These are phyloP conservation scores for Crossaster papposus DNA, from an alignment of 53 echinoderm and acorn worm species.

Conservation along the genomic window DNA sequence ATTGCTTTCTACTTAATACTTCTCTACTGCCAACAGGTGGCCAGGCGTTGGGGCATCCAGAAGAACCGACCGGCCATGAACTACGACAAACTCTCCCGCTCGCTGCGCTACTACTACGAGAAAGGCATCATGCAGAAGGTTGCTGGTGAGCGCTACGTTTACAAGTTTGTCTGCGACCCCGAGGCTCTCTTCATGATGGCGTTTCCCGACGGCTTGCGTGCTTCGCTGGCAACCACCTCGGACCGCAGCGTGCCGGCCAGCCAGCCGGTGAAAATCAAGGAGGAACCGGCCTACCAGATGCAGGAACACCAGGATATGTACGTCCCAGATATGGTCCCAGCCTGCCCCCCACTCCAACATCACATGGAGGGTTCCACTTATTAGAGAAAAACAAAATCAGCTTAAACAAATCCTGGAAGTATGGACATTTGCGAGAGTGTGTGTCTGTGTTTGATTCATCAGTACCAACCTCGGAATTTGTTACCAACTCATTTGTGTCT, in stretches of 20 bases:
- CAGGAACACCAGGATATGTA: slow-evolving; percentile 75
- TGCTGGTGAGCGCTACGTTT: slow-evolving; percentile 98
- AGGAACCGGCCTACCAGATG: slow-evolving; percentile 56
- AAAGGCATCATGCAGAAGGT: slow-evolving; percentile 99
- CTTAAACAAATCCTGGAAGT: neutral
- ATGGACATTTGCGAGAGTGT: neutral
- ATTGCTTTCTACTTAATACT: neutral
- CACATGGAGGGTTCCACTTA: slow-evolving; percentile 80
- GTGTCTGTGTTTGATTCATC: slow-evolving; percentile 1
- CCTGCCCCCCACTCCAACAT: slow-evolving; percentile 77
- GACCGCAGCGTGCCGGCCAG: slow-evolving; percentile 75
- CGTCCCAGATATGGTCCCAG: slow-evolving; percentile 78
- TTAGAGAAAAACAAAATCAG: slow-evolving; percentile 16
- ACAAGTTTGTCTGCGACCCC: slow-evolving; percentile 99
- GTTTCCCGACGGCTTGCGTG: slow-evolving; percentile 87
- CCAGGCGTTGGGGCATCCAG: slow-evolving; percentile 97
- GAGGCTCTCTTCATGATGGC: slow-evolving; percentile 99
- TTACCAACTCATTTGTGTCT: slow-evolving; percentile 15
- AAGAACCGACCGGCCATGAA: slow-evolving; percentile 99
- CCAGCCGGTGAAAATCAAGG: slow-evolving; percentile 57
- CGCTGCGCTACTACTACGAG: slow-evolving; percentile 96
- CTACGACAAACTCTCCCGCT: slow-evolving; percentile 98
- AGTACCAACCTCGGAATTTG: neutral
- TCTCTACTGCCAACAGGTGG: slow-evolving; percentile 67
- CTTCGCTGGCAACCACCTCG: slow-evolving; percentile 63